Evolutionary conservation across 2,888 invertebrate genomes (phyloP).

Genomic region (Heliconius hortense): DNA sequence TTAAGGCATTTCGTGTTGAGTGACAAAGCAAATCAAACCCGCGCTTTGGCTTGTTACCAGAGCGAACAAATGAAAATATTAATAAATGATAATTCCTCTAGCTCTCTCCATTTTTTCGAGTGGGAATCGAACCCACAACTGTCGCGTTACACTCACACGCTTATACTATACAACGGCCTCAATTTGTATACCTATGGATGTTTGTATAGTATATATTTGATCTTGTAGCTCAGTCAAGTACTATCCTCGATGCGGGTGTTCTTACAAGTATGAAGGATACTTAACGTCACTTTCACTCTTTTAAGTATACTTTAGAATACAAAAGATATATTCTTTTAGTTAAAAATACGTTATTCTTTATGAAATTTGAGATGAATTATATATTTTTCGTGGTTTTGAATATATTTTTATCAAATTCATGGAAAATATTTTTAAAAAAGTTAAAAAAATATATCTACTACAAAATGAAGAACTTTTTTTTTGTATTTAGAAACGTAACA

Average conservation of each 20-base stretch:
- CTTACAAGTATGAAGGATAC: background rate
- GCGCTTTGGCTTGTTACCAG: background rate
- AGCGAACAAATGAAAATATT: background rate
- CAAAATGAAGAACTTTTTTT: too few species aligned
- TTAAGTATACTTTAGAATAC: background rate
- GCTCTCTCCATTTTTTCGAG: background rate
- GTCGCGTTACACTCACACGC: too few species aligned
- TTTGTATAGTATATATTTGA: background rate
- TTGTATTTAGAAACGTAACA: background rate
- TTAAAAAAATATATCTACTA: too few species aligned
- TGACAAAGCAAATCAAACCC: background rate
- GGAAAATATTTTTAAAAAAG: too few species aligned
- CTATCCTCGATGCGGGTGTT: constrained; percentile 10
- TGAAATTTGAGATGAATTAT: background rate
- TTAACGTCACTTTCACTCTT: constrained; percentile 11
- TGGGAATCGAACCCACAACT: background rate
- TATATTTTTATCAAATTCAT: too few species aligned
- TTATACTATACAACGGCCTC: background rate
- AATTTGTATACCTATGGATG: background rate
- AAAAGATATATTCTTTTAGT: background rate
- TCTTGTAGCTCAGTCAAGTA: constrained; percentile 9
- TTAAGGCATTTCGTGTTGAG: background rate
- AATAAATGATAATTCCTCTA: background rate
- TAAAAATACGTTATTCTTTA: background rate
- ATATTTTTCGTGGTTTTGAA: too few species aligned